Conservation (phyloP, 2,113 vertebrate species). For the Cryptomyrus ogoouensis region DNA sequence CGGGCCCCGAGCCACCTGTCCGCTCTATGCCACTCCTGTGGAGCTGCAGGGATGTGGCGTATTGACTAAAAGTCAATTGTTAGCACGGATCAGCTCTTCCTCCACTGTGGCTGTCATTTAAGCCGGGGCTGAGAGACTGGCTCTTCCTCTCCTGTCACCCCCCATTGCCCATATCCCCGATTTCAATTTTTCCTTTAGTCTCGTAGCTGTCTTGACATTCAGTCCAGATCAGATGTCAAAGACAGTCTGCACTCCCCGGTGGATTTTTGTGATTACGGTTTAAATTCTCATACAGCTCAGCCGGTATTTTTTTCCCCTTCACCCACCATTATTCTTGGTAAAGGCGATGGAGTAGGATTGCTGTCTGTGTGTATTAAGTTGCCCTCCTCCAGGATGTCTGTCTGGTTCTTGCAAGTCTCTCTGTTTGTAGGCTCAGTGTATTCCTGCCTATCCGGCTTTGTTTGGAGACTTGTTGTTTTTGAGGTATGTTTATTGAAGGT, state of each 20-base stretch:
- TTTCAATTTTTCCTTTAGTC: background rate
- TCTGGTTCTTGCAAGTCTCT: background rate
- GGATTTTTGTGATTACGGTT: background rate
- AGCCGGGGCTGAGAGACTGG: background rate
- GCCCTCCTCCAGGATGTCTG: background rate
- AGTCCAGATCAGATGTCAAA: slow-evolving; percentile 11
- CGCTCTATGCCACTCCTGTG: background rate
- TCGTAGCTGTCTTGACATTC: slow-evolving; percentile 1
- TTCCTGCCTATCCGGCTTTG: background rate
- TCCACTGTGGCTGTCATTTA: background rate
- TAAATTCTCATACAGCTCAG: background rate
- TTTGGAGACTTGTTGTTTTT: background rate
- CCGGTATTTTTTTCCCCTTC: slow-evolving; percentile 9
- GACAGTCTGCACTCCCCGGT: background rate
- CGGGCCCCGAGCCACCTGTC: background rate
- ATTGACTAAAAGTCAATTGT: background rate
- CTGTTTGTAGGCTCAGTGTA: background rate
- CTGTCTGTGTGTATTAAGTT: background rate
- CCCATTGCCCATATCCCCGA: background rate
- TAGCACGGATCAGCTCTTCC: background rate
- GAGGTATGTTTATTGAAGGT: background rate
- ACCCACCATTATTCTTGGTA: slow-evolving; percentile 26
- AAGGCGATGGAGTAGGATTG: background rate
- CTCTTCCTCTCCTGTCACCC: background rate
- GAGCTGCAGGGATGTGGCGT: background rate